phyloP scores from a whole-genome alignment of 2,797 vertebrate genomes.

The Esox lucius region DNA sequence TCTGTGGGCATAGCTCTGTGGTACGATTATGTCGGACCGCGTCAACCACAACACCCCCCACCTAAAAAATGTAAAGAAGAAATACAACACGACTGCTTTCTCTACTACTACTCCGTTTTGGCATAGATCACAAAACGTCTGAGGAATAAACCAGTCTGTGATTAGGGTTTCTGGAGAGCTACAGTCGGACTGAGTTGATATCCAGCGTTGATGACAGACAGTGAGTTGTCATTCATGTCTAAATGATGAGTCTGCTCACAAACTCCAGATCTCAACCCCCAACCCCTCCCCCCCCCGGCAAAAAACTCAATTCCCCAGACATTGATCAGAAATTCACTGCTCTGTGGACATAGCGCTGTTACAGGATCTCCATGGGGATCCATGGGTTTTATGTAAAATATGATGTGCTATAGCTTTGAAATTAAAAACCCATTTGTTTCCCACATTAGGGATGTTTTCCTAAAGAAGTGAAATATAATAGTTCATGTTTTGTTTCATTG shows the following conservation, averaged over 20 bases:
- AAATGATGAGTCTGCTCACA: constrained; percentile 49
- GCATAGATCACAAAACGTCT: constrained; percentile 22
- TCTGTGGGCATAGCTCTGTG: constrained; percentile 1
- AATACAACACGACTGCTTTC: neutral
- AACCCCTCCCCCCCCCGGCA: constrained; percentile 43
- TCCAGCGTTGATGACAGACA: constrained; percentile 36
- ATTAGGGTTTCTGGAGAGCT: constrained; percentile 26
- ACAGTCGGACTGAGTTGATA: neutral
- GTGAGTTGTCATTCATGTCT: constrained; percentile 43
- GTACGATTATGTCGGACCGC: constrained; percentile 19
- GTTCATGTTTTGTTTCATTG: too few relatives aligned
- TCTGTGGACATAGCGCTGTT: too few relatives aligned
- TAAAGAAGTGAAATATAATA: too few relatives aligned
- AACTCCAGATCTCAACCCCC: constrained; percentile 52
- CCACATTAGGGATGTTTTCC: too few relatives aligned
- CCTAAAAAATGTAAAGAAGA: neutral
- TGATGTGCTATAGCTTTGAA: too few relatives aligned
- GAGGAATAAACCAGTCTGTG: constrained; percentile 30
- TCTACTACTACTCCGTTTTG: constrained; percentile 9
- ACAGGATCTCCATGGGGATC: too few relatives aligned
- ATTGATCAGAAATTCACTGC: constrained; percentile 22
- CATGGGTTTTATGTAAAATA: too few relatives aligned
- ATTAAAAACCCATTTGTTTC: too few relatives aligned
- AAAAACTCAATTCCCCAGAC: constrained; percentile 41
- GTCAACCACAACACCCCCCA: constrained; percentile 3